Percentiles rank a stretch among this genome's conserved stretches.
Conservation (phyloP, 2,888 invertebrate species). For the Byasa hedistus region DNA sequence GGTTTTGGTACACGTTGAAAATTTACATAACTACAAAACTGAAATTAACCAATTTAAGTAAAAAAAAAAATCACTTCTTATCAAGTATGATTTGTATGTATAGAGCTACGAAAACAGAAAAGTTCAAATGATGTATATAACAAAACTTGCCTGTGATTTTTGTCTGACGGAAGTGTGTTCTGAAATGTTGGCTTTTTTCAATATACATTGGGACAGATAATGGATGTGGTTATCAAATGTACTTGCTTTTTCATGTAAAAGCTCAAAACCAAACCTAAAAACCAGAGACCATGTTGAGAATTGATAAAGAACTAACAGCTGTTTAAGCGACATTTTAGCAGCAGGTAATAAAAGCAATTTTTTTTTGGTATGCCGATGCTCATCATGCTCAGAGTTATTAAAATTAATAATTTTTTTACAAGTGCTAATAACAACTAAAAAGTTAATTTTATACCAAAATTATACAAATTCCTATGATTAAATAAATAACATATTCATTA, state of each 20-base stretch:
- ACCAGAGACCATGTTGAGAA: not conserved
- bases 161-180: conserved; percentile 65
- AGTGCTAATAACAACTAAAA: too few relatives aligned
- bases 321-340: not conserved
- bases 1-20: conserved; percentile 4
- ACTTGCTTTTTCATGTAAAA: conserved; percentile 71
- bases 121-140: not conserved
- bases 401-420: too few relatives aligned
- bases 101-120: not conserved
- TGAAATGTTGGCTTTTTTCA: conserved; percentile 64
- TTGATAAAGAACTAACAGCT: not conserved
- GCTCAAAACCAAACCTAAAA: conserved; percentile 71
- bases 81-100: not conserved
- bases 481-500: too few relatives aligned
- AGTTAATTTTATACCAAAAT: too few relatives aligned
- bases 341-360: too few relatives aligned
- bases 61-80: too few relatives aligned
- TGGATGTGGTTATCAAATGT: conserved; percentile 67
- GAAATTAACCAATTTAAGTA: too few relatives aligned
- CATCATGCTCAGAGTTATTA: too few relatives aligned
- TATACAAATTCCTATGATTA: too few relatives aligned
- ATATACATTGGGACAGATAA: conserved; percentile 69
- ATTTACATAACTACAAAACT: too few relatives aligned
- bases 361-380: too few relatives aligned
- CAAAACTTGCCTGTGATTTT: conserved; percentile 65